Evolutionary conservation across 2,113 vertebrate species (phyloP).

Genomic region (Sylvia atricapilla): DNA sequence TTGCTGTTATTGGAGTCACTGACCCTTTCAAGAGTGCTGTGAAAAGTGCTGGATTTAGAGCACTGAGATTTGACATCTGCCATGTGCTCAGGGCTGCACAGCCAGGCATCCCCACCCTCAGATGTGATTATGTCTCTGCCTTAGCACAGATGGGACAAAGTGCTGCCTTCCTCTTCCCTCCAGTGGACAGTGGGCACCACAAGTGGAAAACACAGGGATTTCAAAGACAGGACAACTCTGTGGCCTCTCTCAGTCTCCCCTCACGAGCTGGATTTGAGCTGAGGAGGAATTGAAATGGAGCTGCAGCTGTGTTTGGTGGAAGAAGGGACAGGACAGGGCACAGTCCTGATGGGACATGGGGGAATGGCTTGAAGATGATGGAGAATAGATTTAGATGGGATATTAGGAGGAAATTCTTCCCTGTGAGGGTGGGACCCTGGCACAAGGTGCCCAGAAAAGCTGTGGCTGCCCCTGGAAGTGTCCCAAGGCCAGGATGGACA

Average conservation of each 20-base stretch:
- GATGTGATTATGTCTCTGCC: background rate
- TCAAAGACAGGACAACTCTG: background rate
- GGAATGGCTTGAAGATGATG: background rate
- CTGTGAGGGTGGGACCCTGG: background rate
- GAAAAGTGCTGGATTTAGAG: background rate
- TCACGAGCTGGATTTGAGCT: background rate
- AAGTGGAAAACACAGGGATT: background rate
- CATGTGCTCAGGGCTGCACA: background rate
- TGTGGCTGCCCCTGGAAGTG: background rate
- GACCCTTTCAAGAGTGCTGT: background rate
- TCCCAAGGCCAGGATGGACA: rapidly evolving
- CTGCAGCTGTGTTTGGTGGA: background rate
- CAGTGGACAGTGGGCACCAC: background rate
- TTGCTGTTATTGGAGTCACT: background rate
- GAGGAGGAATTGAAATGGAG: background rate
- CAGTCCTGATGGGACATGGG: background rate
- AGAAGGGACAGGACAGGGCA: rapidly evolving
- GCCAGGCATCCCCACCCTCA: background rate
- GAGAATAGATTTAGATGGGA: background rate
- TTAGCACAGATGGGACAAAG: background rate
- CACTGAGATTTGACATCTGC: background rate
- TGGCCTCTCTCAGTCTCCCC: background rate
- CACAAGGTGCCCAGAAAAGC: background rate
- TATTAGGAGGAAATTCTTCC: background rate
- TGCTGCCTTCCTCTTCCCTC: background rate